These are phyloP conservation scores for Carcina quercana DNA, from an alignment of 2,888 invertebrate species.

Conservation along the genomic window DNA sequence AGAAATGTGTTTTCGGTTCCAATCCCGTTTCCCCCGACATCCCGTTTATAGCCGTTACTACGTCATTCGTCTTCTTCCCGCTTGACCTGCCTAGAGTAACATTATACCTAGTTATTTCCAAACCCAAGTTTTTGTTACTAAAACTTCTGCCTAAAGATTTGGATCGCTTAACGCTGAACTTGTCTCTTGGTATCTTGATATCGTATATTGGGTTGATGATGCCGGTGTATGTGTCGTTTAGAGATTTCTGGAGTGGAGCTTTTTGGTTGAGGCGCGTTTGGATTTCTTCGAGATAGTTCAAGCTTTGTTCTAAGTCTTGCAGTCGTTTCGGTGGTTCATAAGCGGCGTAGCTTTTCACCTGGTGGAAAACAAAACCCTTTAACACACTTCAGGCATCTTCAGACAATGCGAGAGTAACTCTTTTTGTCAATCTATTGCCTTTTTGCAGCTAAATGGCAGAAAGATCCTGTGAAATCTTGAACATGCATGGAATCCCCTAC, in stretches of 20 bases:
- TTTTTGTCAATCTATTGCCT: too few relatives aligned
- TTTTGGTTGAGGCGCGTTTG: conserved; percentile 19
- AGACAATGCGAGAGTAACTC: too few relatives aligned
- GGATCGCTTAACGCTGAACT: conserved; percentile 54
- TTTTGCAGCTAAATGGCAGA: too few relatives aligned
- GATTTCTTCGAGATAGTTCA: conserved; percentile 23
- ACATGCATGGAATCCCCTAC: too few relatives aligned
- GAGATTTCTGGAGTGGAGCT: conserved; percentile 14
- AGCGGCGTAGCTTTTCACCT: conserved; percentile 31
- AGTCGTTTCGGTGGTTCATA: conserved; percentile 39
- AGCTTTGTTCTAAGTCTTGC: conserved; percentile 27
- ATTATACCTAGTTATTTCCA: conserved; percentile 52
- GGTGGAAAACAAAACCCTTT: not conserved
- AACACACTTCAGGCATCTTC: too few relatives aligned
- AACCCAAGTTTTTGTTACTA: conserved; percentile 36
- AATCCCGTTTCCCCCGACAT: conserved; percentile 51
- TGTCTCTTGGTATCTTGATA: conserved; percentile 53
- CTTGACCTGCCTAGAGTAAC: conserved; percentile 46
- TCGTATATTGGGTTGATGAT: conserved; percentile 62
- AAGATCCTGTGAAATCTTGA: too few relatives aligned
- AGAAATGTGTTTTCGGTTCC: conserved; percentile 46
- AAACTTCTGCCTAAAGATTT: conserved; percentile 55
- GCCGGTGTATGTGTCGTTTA: conserved; percentile 39
- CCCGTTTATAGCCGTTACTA: conserved; percentile 50
- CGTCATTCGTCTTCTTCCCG: conserved; percentile 53